Percentiles rank a stretch among this genome's conserved stretches.
These are phyloP conservation scores for Babyrousa celebensis DNA, from an alignment of 2,797 vertebrate genomes.

Conservation along the genomic window DNA sequence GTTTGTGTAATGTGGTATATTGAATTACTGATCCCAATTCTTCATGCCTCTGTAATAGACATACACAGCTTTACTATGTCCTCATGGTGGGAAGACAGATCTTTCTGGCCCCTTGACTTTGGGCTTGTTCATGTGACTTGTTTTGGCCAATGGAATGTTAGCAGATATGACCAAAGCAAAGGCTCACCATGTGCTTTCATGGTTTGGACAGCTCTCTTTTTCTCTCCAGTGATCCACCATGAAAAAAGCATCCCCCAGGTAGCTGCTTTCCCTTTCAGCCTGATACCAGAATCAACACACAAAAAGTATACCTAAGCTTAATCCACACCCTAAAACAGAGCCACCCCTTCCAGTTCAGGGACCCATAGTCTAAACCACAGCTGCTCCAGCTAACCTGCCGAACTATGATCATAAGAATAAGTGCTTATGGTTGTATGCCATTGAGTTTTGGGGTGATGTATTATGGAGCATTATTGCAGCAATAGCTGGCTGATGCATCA, in stretches of 20 bases:
- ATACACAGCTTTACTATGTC: not conserved
- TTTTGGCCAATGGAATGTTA: conserved; percentile 26
- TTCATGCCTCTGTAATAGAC: conserved; percentile 27
- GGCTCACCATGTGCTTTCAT: not conserved
- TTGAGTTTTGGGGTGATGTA: conserved; percentile 8
- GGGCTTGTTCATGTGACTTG: not conserved
- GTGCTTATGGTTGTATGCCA: not conserved
- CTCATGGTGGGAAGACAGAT: not conserved
- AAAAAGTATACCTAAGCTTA: conserved; percentile 26
- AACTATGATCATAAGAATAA: conserved; percentile 49
- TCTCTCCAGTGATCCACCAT: conserved; percentile 13
- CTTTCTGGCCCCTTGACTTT: not conserved
- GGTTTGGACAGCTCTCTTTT: conserved; percentile 42
- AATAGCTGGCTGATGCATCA: conserved; percentile 1
- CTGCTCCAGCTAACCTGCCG: not conserved
- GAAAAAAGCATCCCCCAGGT: not conserved
- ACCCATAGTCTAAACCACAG: conserved; percentile 20
- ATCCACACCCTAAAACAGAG: conserved; percentile 14
- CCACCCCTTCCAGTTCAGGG: not conserved
- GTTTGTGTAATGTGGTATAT: not conserved
- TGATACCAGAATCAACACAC: not conserved
- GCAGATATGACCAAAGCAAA: conserved; percentile 30
- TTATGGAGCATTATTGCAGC: not conserved
- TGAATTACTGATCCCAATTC: conserved; percentile 18
- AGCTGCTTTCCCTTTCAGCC: conserved; percentile 26